Evolutionary conservation across 35 echinoderm and acorn worm species (phyloP).

Genomic region (Patiria miniata): DNA sequence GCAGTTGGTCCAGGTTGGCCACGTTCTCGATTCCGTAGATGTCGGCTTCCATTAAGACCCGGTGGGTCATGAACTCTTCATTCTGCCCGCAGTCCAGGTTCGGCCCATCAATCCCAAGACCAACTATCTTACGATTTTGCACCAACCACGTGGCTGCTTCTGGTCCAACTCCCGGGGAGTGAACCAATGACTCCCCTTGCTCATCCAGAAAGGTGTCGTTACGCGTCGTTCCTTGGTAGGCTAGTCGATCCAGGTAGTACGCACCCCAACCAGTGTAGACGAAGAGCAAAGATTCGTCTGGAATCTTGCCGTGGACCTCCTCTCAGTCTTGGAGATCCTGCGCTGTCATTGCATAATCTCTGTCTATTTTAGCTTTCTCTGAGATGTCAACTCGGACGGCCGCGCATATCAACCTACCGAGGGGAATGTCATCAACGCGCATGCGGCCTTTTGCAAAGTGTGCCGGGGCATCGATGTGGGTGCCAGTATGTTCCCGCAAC

Average conservation of each 20-base stretch:
- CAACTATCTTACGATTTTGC: slow-evolving; percentile 15
- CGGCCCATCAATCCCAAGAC: slow-evolving; percentile 27
- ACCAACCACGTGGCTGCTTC: slow-evolving; percentile 34
- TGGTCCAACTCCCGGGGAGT: slow-evolving; percentile 29
- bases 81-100: slow-evolving; percentile 9
- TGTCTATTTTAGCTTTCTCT: slow-evolving; percentile 10
- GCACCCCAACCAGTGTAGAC: slow-evolving; percentile 41
- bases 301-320: slow-evolving; percentile 26
- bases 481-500: slow-evolving; percentile 18
- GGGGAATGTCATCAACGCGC: slow-evolving; percentile 20
- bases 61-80: background rate
- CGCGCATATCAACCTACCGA: background rate
- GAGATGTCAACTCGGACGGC: slow-evolving; percentile 31
- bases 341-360: background rate
- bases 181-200: slow-evolving; percentile 7
- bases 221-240: background rate
- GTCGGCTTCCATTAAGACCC: background rate
- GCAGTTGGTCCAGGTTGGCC: slow-evolving; percentile 43
- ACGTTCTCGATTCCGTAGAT: slow-evolving; percentile 42
- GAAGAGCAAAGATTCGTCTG: background rate
- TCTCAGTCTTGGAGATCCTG: slow-evolving; percentile 41
- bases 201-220: slow-evolving; percentile 26
- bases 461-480: slow-evolving; percentile 45
- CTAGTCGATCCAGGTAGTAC: slow-evolving; percentile 19
- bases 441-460: slow-evolving; percentile 10